Percentiles rank a stretch among this genome's conserved stretches.
Evolutionary conservation across 2,888 invertebrate genomes (phyloP).

Genomic region (Metallyticus violacea): DNA sequence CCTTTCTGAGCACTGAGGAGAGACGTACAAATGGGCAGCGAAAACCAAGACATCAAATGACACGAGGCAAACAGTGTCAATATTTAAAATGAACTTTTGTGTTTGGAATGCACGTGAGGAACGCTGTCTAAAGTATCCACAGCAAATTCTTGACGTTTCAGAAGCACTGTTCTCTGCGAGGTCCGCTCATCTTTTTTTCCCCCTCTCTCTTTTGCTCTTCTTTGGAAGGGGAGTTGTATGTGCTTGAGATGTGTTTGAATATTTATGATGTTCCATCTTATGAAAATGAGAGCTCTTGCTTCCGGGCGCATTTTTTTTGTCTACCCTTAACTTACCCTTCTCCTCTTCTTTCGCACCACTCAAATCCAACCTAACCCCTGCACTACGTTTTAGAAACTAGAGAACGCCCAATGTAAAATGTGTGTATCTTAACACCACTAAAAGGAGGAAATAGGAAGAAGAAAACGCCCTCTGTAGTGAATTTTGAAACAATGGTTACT

Average conservation of each 20-base stretch:
- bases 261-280: constrained; percentile 33
- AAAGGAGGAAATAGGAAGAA: neutral
- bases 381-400: neutral
- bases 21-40: too few relatives aligned
- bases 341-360: neutral
- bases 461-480: constrained; percentile 16
- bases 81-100: neutral
- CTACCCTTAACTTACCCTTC: neutral
- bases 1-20: too few relatives aligned
- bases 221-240: neutral
- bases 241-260: constrained; percentile 30
- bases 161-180: neutral
- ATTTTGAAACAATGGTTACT: constrained; percentile 34
- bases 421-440: constrained; percentile 31
- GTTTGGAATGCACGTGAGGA: neutral
- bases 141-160: neutral
- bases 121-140: neutral
- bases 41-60: too few relatives aligned
- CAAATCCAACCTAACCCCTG: constrained; percentile 4
- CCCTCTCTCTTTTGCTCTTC: too few relatives aligned
- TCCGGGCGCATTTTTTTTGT: constrained; percentile 24
- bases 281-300: constrained; percentile 33
- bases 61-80: too few relatives aligned
- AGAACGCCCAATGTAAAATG: constrained; percentile 10
- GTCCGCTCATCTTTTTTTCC: neutral